Evolutionary conservation across 1,140 invertebrate species (phyloP).

Genomic region (Hylaeus volcanicus): DNA sequence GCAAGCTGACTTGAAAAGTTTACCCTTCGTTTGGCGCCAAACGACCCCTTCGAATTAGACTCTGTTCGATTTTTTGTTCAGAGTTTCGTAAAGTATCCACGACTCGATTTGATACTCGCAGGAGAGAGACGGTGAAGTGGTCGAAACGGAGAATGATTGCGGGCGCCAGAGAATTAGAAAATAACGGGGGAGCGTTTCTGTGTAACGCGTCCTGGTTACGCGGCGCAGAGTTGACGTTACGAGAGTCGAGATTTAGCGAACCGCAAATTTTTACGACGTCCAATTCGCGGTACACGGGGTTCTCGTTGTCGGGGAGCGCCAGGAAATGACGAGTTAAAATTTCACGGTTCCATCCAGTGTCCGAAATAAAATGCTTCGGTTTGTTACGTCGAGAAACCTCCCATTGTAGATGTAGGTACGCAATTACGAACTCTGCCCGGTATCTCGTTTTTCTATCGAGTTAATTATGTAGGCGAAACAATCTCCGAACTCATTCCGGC

Average conservation of each 20-base stretch:
- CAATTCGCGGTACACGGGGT: neutral
- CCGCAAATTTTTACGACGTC: slow-evolving; percentile 8
- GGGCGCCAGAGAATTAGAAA: neutral
- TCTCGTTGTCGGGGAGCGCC: too few relatives aligned
- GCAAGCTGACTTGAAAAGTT: too few relatives aligned
- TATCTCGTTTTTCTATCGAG: neutral
- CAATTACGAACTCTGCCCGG: slow-evolving; percentile 6
- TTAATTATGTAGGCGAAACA: slow-evolving; percentile 39
- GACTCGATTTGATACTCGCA: too few relatives aligned
- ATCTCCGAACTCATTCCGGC: neutral
- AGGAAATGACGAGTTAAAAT: slow-evolving; percentile 37
- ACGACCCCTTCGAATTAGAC: neutral
- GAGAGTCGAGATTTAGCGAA: neutral
- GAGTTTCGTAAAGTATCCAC: too few relatives aligned
- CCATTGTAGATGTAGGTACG: neutral
- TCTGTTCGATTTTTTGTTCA: too few relatives aligned
- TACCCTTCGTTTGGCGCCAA: neutral
- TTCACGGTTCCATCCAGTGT: slow-evolving; percentile 6
- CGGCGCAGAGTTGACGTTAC: neutral
- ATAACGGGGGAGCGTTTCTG: neutral
- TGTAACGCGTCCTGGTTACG: neutral
- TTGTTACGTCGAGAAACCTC: slow-evolving; percentile 16
- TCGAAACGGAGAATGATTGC: too few relatives aligned
- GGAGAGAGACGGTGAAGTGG: too few relatives aligned
- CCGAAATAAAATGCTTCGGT: slow-evolving; percentile 33